phyloP scores from a whole-genome alignment of 2,797 vertebrate species.

The Loriculus beryllinus region DNA sequence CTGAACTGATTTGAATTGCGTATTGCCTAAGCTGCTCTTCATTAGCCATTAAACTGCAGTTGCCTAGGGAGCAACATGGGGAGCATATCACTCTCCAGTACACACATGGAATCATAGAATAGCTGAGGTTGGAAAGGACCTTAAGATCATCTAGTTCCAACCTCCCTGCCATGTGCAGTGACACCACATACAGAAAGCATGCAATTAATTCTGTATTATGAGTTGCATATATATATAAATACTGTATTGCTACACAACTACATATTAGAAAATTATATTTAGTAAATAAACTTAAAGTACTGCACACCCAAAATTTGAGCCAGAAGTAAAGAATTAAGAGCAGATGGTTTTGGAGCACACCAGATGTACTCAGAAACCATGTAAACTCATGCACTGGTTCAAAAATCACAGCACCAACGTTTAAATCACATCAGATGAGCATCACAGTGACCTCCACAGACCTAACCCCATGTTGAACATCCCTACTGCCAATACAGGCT shows the following conservation, averaged over 20 bases:
- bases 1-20: not conserved
- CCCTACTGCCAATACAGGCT: not conserved
- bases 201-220: not conserved
- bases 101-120: not conserved
- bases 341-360: rapidly evolving
- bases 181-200: not conserved
- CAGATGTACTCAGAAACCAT: not conserved
- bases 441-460: not conserved
- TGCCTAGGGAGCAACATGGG: not conserved
- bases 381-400: not conserved
- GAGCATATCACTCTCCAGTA: not conserved
- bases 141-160: not conserved
- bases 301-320: not conserved
- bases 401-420: not conserved
- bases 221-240: not conserved
- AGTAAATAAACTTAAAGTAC: not conserved
- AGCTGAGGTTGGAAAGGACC: not conserved
- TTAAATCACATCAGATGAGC: not conserved
- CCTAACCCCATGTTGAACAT: rapidly evolving
- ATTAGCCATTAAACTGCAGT: not conserved
- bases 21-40: not conserved
- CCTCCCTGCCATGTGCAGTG: not conserved
- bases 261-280: not conserved
- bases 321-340: not conserved
- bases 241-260: not conserved